Evolutionary conservation across 1,140 invertebrate species (phyloP), one percentile per base, ranked within the genome.

Genomic region (Lepidotrigona ventralis): DNA sequence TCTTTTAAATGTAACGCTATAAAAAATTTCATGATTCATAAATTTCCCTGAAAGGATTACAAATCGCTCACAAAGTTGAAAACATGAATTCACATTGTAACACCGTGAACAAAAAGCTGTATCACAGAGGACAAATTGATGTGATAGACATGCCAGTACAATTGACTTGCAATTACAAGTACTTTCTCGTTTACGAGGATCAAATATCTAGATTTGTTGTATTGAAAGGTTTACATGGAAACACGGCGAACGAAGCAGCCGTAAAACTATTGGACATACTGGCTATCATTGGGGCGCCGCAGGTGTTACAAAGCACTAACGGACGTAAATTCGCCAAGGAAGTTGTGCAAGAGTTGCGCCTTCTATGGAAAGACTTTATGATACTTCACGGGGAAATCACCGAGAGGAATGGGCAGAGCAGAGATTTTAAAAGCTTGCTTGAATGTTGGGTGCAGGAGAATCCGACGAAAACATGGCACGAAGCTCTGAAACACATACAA

Each of bases 111-210:
- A 63, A 68, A 46, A 89, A 29, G 76, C 78, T 84, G 2, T 64
- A 74, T 46, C 71, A 81, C 39, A 86, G 89, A 81, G 91, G 91
- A 66, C 90, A 93, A 86, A 88, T 93, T 60, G 92, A 93, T 75
- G 73, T 93, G 26, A 86, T 91, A 78, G 86, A 91, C 39, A 90
- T 91, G 85, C 46, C 75, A 19, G 21, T 81, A 17, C 85, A 90
- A n/a, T 66, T 90, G 26, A 79, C 46, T n/a, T 71, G 69, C 9
- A 63, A 63, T 56, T 90, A 88, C 39, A 90, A 88, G 79, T 91
- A 89, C 74, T 88, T 95, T 29, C 85, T 95, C 14, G 85, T 94
- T 66, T 94, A 94, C 14, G 90, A 94, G 87, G 91, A 94, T 84
- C 89, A 92, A 71, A 75, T 89, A 26, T 94, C 93, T 5, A 92